These are phyloP conservation scores for Sphenodon punctatus DNA, from an alignment of 2,797 vertebrate genomes.

Conservation along the genomic window DNA sequence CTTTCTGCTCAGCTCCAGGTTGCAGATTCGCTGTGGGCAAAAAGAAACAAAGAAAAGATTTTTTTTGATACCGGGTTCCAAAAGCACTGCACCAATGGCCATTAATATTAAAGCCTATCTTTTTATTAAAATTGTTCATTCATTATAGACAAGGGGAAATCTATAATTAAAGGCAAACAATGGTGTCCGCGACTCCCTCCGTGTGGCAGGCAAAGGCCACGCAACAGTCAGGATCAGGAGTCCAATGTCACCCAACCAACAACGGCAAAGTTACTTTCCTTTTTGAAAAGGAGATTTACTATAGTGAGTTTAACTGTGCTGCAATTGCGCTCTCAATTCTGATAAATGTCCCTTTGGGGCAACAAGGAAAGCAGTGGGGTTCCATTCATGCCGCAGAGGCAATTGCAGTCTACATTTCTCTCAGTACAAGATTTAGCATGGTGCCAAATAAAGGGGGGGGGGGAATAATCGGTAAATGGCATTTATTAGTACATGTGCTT, in stretches of 20 bases:
- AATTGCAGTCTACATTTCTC: conserved; percentile 20
- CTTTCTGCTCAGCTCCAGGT: conserved; percentile 87
- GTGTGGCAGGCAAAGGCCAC: background rate
- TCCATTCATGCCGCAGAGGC: background rate
- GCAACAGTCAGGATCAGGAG: background rate
- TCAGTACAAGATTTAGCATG: background rate
- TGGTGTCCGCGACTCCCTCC: background rate
- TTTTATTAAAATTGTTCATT: conserved; percentile 39
- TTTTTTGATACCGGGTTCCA: conserved; percentile 19
- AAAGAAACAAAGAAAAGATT: conserved; percentile 32
- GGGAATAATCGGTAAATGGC: conserved; percentile 8
- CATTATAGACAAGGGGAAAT: conserved; percentile 20
- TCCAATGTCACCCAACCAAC: background rate
- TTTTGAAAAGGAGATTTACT: conserved; percentile 22
- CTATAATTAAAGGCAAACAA: conserved; percentile 20
- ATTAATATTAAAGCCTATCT: conserved; percentile 20
- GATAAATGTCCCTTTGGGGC: conserved; percentile 24
- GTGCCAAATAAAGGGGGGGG: background rate
- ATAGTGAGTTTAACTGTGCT: background rate
- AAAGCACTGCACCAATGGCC: background rate
- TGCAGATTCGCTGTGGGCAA: conserved; percentile 78
- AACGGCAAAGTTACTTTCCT: background rate
- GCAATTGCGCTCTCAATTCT: conserved; percentile 33
- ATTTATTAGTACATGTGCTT: background rate
- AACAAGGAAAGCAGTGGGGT: background rate